Base-by-base conservation (phyloP, 92 coral and sea anemone species). In the Phenganax stokvisi region DNA sequence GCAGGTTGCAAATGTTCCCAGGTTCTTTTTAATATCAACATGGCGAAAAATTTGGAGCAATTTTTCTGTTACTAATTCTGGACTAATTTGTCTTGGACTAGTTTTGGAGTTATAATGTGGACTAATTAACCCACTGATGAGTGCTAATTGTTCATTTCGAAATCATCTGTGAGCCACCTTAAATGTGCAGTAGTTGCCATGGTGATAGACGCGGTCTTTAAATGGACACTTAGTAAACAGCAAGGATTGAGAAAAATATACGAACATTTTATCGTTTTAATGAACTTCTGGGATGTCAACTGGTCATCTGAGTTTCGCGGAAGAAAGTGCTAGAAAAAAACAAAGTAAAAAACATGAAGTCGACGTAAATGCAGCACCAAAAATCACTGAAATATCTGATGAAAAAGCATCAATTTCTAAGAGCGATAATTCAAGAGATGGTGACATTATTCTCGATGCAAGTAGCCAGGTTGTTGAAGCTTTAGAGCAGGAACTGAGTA, bases 21-120 rank as follows among this genome's bases (percentile, higher is more conserved):
- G 74, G 92, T 92, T 10, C 84, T 96, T 97, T 96, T 96, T 68
- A 96, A 92, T n/a, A 87, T 92, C 13, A 88, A 96, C 70, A 90
- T 96, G 97, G 77, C 47, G 47, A 37, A 37, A 37, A 37, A 2
- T 37, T 2, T 37, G 47, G 47, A 5, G 47, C 47, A 37, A 37
- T 37, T 37, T 37, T 37, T 37, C 47, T 37, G 5, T 37, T 37
- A 37, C 47, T 5, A 5, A 37, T 37, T 37, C 47, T 37, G 47
- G 47, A 37, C 47, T 5, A 37, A 37, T 37, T 37, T 37, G 47
- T 37, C 47, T 37, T 37, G 47, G 47, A 37, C 47, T 37, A 2
- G 47, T 37, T 37, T 5, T 37, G 47, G 47, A 37, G 3, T 37
- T 37, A 37, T 37, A 20, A 0, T 20, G 2, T 37, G 47, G 47